Evolutionary conservation across 2,888 invertebrate genomes (phyloP).

Genomic region (Pardosa pseudoannulata): DNA sequence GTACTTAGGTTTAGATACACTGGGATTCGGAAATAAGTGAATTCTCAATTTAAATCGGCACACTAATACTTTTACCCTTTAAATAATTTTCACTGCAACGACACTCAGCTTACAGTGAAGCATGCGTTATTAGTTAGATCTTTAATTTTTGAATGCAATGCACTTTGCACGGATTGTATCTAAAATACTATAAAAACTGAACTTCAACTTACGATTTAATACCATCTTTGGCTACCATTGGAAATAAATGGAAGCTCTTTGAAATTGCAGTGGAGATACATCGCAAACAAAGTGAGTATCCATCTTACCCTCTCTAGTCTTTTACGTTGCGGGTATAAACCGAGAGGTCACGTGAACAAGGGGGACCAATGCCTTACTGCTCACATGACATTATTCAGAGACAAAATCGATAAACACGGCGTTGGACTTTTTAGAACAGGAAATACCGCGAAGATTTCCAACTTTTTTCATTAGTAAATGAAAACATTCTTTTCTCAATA

Average conservation of each 20-base stretch:
- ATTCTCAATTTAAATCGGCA: neutral
- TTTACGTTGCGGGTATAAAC: slow-evolving; percentile 59
- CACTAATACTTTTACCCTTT: neutral
- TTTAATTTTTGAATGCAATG: no score
- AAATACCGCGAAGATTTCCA: neutral
- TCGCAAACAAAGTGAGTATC: slow-evolving; percentile 54
- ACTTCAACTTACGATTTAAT: slow-evolving; percentile 52
- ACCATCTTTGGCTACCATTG: slow-evolving; percentile 48
- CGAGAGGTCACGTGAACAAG: slow-evolving; percentile 56
- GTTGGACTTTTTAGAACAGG: slow-evolving; percentile 1
- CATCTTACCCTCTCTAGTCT: slow-evolving; percentile 55
- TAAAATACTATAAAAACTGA: neutral
- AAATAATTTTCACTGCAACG: neutral
- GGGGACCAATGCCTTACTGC: slow-evolving; percentile 41
- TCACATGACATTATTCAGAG: slow-evolving; percentile 42
- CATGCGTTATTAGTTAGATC: no score
- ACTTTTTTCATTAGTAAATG: neutral
- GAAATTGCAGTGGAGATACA: slow-evolving; percentile 37
- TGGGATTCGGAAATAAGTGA: no score
- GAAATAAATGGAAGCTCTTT: slow-evolving; percentile 14
- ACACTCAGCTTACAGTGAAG: neutral
- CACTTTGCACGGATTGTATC: no score
- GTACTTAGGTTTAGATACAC: no score
- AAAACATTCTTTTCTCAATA: no score
- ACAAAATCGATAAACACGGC: slow-evolving; percentile 53